Evolutionary conservation across 2,113 vertebrate genomes (phyloP).

Genomic region (Xenopus tropicalis): UCB_Xtro_10.0 CM004451.2:63914501-63915000

Average conservation of each 20-base stretch:
- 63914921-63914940: slow-evolving; percentile 14
- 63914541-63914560: slow-evolving; percentile 33
- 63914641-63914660: slow-evolving; percentile 21
- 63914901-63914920: slow-evolving; percentile 11
- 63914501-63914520: slow-evolving; percentile 39
- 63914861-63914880: slow-evolving; percentile 27
- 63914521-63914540: slow-evolving; percentile 35
- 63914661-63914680: neutral
- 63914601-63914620: slow-evolving; percentile 35
- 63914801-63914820: slow-evolving; percentile 27
- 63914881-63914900: neutral
- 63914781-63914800: slow-evolving; percentile 26
- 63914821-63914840: slow-evolving; percentile 3
- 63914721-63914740: slow-evolving; percentile 1
- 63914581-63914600: slow-evolving; percentile 17
- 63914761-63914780: neutral
- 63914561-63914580: slow-evolving; percentile 41
- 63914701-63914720: slow-evolving; percentile 35
- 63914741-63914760: neutral
- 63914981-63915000: slow-evolving; percentile 25
- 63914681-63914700: neutral
- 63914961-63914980: slow-evolving; percentile 22
- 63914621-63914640: slow-evolving; percentile 20
- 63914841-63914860: slow-evolving; percentile 16
- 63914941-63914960: slow-evolving; percentile 12